These are phyloP conservation scores for Peromyscus maniculatus DNA, from an alignment of 2,113 vertebrate species.

Conservation along the genomic window DNA sequence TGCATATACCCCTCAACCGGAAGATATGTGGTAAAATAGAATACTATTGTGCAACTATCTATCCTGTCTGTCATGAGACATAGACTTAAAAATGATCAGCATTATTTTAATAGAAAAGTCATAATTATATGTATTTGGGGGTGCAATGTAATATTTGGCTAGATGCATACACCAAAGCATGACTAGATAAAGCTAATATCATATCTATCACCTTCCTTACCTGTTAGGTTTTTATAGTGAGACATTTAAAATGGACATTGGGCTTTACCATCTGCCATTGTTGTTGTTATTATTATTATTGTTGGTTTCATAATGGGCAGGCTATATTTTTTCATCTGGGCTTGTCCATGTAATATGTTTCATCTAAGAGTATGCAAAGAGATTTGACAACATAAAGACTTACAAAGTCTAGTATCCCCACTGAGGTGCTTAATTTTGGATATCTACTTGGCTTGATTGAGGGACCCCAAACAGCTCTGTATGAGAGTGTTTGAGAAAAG, in stretches of 20 bases:
- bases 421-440: background rate
- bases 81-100: background rate
- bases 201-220: background rate
- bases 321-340: background rate
- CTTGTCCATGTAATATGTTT: background rate
- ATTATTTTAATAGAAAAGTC: background rate
- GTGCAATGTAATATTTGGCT: background rate
- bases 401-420: background rate
- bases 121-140: background rate
- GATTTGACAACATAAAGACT: background rate
- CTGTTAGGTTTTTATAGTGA: background rate
- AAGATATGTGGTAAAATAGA: background rate
- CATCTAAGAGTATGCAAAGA: background rate
- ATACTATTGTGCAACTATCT: background rate
- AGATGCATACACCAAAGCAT: background rate
- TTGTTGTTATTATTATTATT: background rate
- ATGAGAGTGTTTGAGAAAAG: background rate
- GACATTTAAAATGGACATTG: background rate
- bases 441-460: background rate
- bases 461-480: background rate
- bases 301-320: background rate
- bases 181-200: background rate
- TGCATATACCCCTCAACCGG: background rate
- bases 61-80: background rate
- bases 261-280: background rate